Evolutionary conservation across 1,140 invertebrate species (phyloP).

Genomic region (Macrobrachium rosenbergii): DNA sequence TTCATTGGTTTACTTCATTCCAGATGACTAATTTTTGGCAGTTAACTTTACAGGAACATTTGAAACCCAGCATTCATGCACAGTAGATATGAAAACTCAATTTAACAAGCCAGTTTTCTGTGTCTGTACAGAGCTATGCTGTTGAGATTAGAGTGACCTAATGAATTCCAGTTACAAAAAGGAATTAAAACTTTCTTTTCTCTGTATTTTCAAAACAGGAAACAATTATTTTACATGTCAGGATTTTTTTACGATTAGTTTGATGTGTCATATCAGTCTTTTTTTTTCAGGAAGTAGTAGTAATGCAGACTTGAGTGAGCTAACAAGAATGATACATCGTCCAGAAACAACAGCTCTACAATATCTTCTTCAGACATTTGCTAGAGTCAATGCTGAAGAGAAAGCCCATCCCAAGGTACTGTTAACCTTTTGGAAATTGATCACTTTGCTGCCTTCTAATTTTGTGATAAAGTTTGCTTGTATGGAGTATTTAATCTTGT

Average conservation of each 20-base stretch:
- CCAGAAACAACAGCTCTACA: conserved; percentile 38
- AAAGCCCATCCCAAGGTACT: conserved; percentile 54
- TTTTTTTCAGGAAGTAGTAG: conserved; percentile 37
- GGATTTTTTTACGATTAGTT: no score
- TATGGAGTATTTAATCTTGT: not conserved
- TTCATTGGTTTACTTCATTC: no score
- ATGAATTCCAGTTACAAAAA: no score
- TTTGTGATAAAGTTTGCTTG: not conserved
- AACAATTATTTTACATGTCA: not conserved
- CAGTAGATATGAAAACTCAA: no score
- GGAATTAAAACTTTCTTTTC: not conserved
- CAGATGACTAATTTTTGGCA: no score
- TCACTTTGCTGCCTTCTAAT: not conserved
- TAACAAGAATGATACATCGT: conserved; percentile 24
- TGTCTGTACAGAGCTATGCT: no score
- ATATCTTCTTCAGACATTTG: conserved; percentile 44
- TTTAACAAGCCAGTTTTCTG: no score
- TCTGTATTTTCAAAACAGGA: not conserved
- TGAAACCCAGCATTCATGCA: no score
- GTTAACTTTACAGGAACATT: no score
- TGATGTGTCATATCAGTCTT: not conserved
- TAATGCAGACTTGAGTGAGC: conserved; percentile 25
- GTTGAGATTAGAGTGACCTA: no score
- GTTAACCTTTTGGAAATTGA: no score
- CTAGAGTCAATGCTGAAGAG: conserved; percentile 44